A percentile compares a stretch with the other conserved stretches of the same genome.
These are phyloP conservation scores for Anastrepha obliqua DNA, from an alignment of 1,140 invertebrate genomes.

Conservation along the genomic window DNA sequence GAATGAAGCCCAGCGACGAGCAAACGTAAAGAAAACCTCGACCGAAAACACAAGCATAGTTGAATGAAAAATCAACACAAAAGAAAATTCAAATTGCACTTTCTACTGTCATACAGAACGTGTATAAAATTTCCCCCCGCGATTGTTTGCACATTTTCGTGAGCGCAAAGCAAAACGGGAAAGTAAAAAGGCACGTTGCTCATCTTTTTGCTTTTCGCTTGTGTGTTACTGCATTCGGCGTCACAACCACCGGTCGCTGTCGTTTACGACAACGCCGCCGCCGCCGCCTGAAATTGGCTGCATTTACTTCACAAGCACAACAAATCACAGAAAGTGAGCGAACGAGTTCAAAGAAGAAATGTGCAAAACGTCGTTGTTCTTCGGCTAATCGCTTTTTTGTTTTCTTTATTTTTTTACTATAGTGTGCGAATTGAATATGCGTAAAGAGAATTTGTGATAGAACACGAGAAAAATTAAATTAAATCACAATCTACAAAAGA, in stretches of 20 bases:
- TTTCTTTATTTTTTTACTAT: conserved; percentile 36
- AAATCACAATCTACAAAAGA: conserved; percentile 57
- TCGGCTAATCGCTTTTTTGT: conserved; percentile 35
- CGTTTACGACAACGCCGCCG: background rate
- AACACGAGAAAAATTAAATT: conserved; percentile 39
- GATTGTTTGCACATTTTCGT: conserved; percentile 6
- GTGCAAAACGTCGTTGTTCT: conserved; percentile 5
- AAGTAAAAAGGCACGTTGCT: background rate
- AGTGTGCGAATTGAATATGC: conserved; percentile 50
- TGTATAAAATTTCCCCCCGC: conserved; percentile 8
- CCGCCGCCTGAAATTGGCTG: background rate
- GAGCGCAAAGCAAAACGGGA: background rate
- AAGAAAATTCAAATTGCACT: conserved; percentile 17
- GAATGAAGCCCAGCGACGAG: background rate
- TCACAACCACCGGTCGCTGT: conserved; percentile 44
- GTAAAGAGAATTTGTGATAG: conserved; percentile 38
- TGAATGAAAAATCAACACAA: background rate
- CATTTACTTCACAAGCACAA: conserved; percentile 4
- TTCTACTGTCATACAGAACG: conserved; percentile 36
- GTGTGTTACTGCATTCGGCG: background rate
- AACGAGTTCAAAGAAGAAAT: background rate
- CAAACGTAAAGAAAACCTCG: background rate
- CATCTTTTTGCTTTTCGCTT: conserved; percentile 22
- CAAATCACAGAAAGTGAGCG: background rate
- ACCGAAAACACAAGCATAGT: background rate